Base-by-base conservation (phyloP, 1,140 invertebrate species). In the Mylabris phalerata region DNA sequence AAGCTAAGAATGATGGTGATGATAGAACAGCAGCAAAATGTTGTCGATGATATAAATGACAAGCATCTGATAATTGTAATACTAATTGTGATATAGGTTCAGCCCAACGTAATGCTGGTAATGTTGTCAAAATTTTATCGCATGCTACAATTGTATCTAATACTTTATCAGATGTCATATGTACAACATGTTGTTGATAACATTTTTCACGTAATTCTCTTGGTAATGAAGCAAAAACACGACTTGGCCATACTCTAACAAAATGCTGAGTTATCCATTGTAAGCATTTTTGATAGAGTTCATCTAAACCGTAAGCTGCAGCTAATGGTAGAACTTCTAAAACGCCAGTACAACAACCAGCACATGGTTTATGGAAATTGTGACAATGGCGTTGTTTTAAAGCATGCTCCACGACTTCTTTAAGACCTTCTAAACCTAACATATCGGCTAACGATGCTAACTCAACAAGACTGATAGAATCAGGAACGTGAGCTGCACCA, bases 371-470 rank as follows among this genome's bases (percentile, higher is more conserved):
- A 68, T 93, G 90, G 71, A 93, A 94, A 67, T 90, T 86, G 73
- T 96, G 93, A 73, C 92, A 95, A 75, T 93, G 92, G 75, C 92
- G 89, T 4, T 86, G 85, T 75, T 92, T 91, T 4, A 96, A 75
- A 0, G 90, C 88, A 67, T 91, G 89, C 62, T 86, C 85, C 0
- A 94, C 90, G 2, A 93, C 88, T 78, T 94, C 90, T 73, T 93
- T 93, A 1, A 96, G 77, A 3, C 91, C 91, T 74, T 94, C 90
- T 3, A 96, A 73, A 9, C 89, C 88, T 11, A 95, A 75, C 82
- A 94, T 88, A 75, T 95, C 92, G 3, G 91, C 88, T 47, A 95
- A 72, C 0, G 89, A 88, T 0, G 92, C 87, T 51, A 95, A 73
- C 73, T 95, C 92, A 46, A 90, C 84, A 27, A 96, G 83, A 70